Percentiles rank a stretch among this genome's conserved stretches.
Conservation (phyloP, 2,888 invertebrate species). For the Scelioninae gen. 1 region DNA sequence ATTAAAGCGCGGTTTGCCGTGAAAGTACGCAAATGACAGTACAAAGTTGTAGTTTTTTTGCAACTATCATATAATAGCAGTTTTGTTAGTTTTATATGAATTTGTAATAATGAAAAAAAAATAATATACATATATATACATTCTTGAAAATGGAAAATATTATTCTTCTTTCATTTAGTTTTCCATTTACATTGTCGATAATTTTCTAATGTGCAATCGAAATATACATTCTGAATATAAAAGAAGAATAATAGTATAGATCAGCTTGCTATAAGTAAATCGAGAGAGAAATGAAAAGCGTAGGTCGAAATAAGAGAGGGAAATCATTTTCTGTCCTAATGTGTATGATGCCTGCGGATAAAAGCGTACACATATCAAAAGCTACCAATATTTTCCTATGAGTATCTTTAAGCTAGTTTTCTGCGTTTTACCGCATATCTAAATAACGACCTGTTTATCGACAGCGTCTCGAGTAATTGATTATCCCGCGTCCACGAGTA, state of each 20-base stretch:
- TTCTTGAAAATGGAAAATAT: background rate
- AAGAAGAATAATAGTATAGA: constrained; percentile 26
- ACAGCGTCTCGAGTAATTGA: constrained; percentile 18
- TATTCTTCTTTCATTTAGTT: constrained; percentile 12
- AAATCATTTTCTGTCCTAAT: constrained; percentile 20
- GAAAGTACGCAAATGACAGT: constrained; percentile 18
- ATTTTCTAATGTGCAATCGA: constrained; percentile 11
- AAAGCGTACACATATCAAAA: constrained; percentile 10
- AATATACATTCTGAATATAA: constrained; percentile 26
- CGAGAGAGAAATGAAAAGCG: constrained; percentile 14
- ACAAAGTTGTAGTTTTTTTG: constrained; percentile 3
- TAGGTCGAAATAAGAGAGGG: constrained; percentile 25
- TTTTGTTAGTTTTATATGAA: constrained; percentile 13
- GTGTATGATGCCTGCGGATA: constrained; percentile 11
- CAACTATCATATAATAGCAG: background rate
- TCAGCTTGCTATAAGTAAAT: constrained; percentile 13
- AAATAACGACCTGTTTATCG: constrained; percentile 29
- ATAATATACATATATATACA: background rate
- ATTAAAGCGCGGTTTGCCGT: constrained; percentile 11
- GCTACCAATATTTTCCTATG: constrained; percentile 16
- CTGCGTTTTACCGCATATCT: constrained; percentile 11
- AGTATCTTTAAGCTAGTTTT: constrained; percentile 18
- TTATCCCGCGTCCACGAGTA: background rate
- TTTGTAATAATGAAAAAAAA: background rate
- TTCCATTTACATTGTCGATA: constrained; percentile 8